Conservation (phyloP, 1,140 invertebrate species). For the Melipona quadrifasciata region DNA sequence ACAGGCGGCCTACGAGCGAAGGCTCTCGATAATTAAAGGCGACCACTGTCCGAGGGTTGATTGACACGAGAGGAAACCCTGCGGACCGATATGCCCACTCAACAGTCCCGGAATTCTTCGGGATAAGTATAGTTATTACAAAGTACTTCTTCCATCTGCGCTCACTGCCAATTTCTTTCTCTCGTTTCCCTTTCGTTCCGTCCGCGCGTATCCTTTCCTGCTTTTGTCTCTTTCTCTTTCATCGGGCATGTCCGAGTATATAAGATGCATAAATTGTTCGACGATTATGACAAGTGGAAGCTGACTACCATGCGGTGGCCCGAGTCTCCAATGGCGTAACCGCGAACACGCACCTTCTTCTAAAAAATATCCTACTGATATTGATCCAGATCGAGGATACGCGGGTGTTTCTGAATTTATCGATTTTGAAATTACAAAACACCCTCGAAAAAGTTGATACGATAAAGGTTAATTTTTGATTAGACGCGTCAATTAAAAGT, state of each 20-base stretch:
- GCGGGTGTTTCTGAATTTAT: neutral
- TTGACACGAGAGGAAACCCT: constrained; percentile 58
- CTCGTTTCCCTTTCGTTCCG: neutral
- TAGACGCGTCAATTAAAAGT: too few species aligned
- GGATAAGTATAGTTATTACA: constrained; percentile 56
- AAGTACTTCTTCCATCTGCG: constrained; percentile 40
- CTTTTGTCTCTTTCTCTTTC: neutral
- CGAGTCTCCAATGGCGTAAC: constrained; percentile 37
- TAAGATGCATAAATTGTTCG: constrained; percentile 54
- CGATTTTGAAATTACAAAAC: too few species aligned
- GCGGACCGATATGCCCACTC: constrained; percentile 50
- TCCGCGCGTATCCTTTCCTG: neutral
- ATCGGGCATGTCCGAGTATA: neutral
- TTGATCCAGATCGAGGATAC: neutral
- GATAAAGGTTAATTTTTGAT: too few species aligned
- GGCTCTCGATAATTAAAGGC: constrained; percentile 65
- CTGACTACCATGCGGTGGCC: constrained; percentile 52
- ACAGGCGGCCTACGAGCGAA: constrained; percentile 49
- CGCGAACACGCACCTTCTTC: neutral
- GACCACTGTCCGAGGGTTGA: constrained; percentile 49
- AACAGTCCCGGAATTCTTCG: constrained; percentile 26
- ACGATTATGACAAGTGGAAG: constrained; percentile 40
- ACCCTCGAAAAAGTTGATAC: too few species aligned
- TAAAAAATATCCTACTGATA: too few species aligned
- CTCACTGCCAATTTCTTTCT: neutral